Conservation (phyloP, 2,888 invertebrate genomes). For the Meandrusa payeni region DNA sequence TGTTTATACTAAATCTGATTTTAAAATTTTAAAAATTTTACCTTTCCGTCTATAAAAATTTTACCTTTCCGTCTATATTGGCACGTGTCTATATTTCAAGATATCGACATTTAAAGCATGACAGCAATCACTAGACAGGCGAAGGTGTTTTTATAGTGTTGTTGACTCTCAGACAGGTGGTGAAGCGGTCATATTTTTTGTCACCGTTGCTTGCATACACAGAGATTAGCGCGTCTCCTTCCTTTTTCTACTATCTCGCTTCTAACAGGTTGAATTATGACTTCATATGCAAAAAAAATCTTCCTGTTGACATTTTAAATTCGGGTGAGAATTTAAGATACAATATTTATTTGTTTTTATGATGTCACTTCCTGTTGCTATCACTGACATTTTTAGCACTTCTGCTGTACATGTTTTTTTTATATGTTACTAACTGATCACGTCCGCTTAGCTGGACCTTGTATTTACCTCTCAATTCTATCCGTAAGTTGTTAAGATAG, state of each 20-base stretch:
- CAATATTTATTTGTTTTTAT: not conserved
- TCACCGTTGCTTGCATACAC: slow-evolving; percentile 22
- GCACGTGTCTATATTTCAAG: too few species aligned
- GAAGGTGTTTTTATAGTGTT: slow-evolving; percentile 43
- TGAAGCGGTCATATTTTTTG: slow-evolving; percentile 23
- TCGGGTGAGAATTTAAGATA: not conserved
- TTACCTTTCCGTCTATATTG: too few species aligned
- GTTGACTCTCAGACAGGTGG: slow-evolving; percentile 52
- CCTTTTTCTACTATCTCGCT: slow-evolving; percentile 17
- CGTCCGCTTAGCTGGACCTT: not conserved
- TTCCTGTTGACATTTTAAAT: slow-evolving; percentile 6
- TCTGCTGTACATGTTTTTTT: too few species aligned
- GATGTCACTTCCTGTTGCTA: not conserved
- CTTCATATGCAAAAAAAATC: slow-evolving; percentile 4
- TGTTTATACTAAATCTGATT: too few species aligned
- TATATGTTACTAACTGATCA: too few species aligned
- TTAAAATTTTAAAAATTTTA: too few species aligned
- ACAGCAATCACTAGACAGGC: slow-evolving; percentile 28
- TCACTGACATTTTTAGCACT: too few species aligned
- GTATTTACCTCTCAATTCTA: too few species aligned
- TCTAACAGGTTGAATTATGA: slow-evolving; percentile 15
- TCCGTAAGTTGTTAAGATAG: too few species aligned
- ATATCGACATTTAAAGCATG: slow-evolving; percentile 10
- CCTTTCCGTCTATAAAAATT: too few species aligned
- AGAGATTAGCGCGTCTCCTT: slow-evolving; percentile 25